Evolutionary conservation across 2,888 invertebrate genomes (phyloP), one percentile per base, ranked within the genome.

Genomic region (Dione juno): DNA sequence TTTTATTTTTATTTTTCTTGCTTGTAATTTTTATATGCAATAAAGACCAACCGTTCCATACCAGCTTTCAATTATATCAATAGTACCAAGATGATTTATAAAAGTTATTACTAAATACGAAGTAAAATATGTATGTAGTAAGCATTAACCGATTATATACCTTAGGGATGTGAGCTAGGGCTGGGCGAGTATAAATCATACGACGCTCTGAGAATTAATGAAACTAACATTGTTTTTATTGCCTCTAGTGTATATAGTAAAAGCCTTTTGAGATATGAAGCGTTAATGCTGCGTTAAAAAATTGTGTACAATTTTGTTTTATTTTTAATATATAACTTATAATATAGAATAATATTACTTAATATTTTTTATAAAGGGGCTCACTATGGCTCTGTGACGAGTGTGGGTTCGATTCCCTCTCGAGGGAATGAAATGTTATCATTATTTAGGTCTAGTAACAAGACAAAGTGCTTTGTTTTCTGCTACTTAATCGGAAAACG

Each of bases 141-240:
- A 37, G 40, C 40, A 52, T 19, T 21, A 52, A 52, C 50, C 37
- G 37, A 13, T 37, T 19, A 19, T 8, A 40, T 64, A 64, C 64
- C 37, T 50, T 50, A 14, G 64, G 50, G 64, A 50, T 50, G 35
- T 14, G 40, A 40, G 48, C 19, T 37, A 48, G 37, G 40, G 2
- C 16, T 57, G 57, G 37, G 16, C 64, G 64, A 40, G 48, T 19
- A 40, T 64, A 64, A 64, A 52, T 64, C 48, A 64, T 64, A 48
- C 48, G 64, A 50, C 9, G 14, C 48, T 19, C 21, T 19, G 64
- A 64, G 50, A 64, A 64, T 64, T 64, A 50, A 50, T 64, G 50
- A 40, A 52, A 64, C 64, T 64, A 52, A 50, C 37, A 64, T 50
- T 50, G 64, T 64, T 50, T 63, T 64, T 64, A 64, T 64, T 64